Conservation (phyloP, 1,140 invertebrate species). For the Micrasema longulum region DNA sequence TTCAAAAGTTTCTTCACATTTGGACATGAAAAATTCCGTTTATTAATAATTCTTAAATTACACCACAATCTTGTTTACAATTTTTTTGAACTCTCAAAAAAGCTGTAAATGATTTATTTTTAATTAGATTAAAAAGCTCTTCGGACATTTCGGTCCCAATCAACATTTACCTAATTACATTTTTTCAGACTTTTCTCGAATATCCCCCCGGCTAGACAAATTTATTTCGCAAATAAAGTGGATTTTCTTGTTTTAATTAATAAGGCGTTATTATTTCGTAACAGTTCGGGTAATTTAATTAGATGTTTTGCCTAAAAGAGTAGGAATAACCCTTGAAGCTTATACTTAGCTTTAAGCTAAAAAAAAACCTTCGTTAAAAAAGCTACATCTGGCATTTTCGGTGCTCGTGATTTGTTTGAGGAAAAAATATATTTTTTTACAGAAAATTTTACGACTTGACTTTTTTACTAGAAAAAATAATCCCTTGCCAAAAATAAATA, state of each 20-base stretch:
- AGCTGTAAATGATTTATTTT: not conserved
- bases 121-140: not conserved
- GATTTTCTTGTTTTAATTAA: slow-evolving; percentile 29
- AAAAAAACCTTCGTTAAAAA: not conserved
- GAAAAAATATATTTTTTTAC: not conserved
- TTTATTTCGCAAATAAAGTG: slow-evolving; percentile 25
- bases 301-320: not conserved
- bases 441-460: not conserved
- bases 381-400: not conserved
- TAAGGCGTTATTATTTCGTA: slow-evolving; percentile 26
- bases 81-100: not conserved
- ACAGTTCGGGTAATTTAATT: slow-evolving; percentile 18
- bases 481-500: too few relatives aligned
- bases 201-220: not conserved
- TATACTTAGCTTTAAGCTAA: not conserved
- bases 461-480: not conserved
- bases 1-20: not conserved
- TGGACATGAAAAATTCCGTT: not conserved
- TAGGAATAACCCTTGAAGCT: slow-evolving; percentile 1
- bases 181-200: not conserved
- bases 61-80: not conserved
- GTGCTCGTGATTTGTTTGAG: not conserved
- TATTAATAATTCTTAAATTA: not conserved
- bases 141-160: not conserved
- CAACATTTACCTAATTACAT: not conserved